These are phyloP conservation scores for Eilema griseolum DNA, from an alignment of 2,888 invertebrate species.

Conservation along the genomic window DNA sequence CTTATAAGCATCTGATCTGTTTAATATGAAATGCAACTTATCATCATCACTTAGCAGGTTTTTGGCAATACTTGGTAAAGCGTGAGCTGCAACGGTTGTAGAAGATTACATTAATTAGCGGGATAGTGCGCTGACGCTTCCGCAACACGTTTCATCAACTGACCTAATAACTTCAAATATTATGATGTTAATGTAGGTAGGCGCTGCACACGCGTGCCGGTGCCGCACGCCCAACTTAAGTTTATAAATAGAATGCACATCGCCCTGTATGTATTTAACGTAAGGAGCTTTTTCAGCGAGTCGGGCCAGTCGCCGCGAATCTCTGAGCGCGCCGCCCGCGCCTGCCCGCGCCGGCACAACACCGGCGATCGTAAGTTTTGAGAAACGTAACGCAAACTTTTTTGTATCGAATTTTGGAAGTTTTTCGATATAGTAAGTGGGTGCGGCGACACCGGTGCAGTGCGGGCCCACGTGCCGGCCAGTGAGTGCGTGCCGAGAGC, in stretches of 20 bases:
- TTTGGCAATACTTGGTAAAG: conserved; percentile 1
- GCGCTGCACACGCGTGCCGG: conserved; percentile 76
- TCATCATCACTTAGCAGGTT: conserved; percentile 7
- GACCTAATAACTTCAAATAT: conserved; percentile 82
- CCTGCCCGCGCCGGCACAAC: conserved; percentile 57
- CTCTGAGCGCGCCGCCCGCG: conserved; percentile 76
- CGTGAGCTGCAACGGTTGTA: conserved; percentile 13
- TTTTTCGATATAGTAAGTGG: conserved; percentile 48
- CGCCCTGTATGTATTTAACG: conserved; percentile 78
- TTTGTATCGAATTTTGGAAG: conserved; percentile 50
- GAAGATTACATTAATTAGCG: conserved; percentile 43
- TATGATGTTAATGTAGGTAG: conserved; percentile 77
- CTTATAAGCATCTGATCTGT: conserved; percentile 46
- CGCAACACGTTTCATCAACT: conserved; percentile 73
- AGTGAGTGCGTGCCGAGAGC: conserved; percentile 61
- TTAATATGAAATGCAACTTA: conserved; percentile 50
- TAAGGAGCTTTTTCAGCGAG: conserved; percentile 80
- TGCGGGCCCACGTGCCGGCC: conserved; percentile 59
- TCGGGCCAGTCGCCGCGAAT: conserved; percentile 77
- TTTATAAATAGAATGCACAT: conserved; percentile 85
- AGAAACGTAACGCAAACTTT: conserved; percentile 63
- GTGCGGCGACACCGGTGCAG: conserved; percentile 44
- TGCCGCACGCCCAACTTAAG: conserved; percentile 78
- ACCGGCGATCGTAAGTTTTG: conserved; percentile 64
- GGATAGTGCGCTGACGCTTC: conserved; percentile 48